Base-by-base conservation (phyloP, 2,113 vertebrate species). In the Egretta garzetta region DNA sequence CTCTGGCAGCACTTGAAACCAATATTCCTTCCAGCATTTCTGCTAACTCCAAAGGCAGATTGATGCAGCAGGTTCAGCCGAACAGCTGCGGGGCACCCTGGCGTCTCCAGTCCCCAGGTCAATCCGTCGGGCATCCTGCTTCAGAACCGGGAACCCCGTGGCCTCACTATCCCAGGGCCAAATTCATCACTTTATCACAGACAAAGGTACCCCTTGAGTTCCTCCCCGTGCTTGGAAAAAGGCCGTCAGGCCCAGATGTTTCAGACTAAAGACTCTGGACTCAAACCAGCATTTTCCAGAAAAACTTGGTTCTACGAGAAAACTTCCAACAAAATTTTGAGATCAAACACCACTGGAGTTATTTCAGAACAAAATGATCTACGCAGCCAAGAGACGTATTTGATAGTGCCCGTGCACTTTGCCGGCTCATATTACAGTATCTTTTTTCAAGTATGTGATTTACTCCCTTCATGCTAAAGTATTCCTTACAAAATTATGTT, bases 41-140 rank as follows among this genome's bases (percentile, higher is more conserved):
- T 53, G 41, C 14, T 45, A 26, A 52, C 9, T 27, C 19, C 49
- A 30, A n/a, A 50, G 70, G 12, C 18, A 56, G 33, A 8, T 1
- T 4, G 33, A 27, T 9, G 63, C 33, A 52, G 66, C 24, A 13
- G 19, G 30, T 35, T 67, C 20, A 43, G 59, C 19, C 1, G 1
- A 45, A 62, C 1, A 0, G 35, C 45, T 1, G 0, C 2, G 2
- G 18, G 59, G 53, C 68, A 8, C n/a, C 23, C n/a, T 22, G 39
- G 21, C 37, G 37, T 14, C 63, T n/a, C 39, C 8, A 23, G 3
- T 86, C 5, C 39, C 32, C 27, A 27, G 28, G 6, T 10, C 32
- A 49, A 68, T 13, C 43, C 20, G 1, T 6, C 1, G 0, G 12
- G 13, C 16, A 24, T 23, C 43, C 52, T 16, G 20, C 27, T 43